Evolutionary conservation across 1,140 invertebrate species (phyloP).

Genomic region (Pantala flavescens): DNA sequence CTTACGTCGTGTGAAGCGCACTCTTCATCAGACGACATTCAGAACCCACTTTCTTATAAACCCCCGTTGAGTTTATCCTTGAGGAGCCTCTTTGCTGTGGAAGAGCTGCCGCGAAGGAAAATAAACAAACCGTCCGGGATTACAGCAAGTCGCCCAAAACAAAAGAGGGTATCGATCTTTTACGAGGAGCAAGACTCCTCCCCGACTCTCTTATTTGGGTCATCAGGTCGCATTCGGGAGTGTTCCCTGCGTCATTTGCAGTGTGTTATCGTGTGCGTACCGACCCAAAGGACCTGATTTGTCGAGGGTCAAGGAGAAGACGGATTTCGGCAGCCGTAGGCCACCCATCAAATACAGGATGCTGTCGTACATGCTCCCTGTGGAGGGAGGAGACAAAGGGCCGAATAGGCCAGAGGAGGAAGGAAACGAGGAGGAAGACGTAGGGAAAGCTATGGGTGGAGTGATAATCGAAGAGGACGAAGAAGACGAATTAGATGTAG

Average conservation of each 20-base stretch:
- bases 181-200: background rate
- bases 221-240: background rate
- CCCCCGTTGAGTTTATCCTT: no score
- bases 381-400: background rate
- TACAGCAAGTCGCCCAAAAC: background rate
- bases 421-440: background rate
- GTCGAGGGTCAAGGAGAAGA: no score
- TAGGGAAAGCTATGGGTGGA: background rate
- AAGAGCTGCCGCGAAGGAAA: background rate
- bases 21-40: no score
- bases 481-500: background rate
- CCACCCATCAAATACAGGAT: background rate
- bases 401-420: background rate
- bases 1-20: no score
- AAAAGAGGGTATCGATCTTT: conserved; percentile 1
- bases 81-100: no score
- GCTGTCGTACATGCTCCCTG: background rate
- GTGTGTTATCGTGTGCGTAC: no score
- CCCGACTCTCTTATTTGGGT: background rate
- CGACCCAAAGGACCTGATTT: no score
- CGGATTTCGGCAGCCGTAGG: no score
- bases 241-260: no score
- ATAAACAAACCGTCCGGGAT: background rate
- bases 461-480: background rate
- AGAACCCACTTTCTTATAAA: no score